These are phyloP conservation scores for Bucco capensis DNA, from an alignment of 2,113 vertebrate species.

Conservation along the genomic window DNA sequence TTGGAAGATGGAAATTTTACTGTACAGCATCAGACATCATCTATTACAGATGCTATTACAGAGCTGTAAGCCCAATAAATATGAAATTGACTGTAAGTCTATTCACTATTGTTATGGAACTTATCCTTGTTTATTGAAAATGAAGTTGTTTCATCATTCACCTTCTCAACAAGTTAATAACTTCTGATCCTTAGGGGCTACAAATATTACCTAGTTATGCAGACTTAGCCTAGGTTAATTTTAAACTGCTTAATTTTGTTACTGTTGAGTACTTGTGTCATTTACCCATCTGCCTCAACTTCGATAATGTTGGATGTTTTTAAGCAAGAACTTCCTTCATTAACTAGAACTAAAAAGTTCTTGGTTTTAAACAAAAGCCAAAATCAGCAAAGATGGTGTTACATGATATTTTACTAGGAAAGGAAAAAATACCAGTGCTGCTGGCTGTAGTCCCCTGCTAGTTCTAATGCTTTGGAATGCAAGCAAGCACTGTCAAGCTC, in stretches of 20 bases:
- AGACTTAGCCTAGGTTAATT: not conserved
- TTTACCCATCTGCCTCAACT: not conserved
- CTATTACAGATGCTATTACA: not conserved
- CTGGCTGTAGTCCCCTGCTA: not conserved
- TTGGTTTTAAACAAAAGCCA: not conserved
- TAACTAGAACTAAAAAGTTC: not conserved
- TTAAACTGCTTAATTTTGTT: slow-evolving; percentile 8
- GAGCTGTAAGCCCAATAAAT: not conserved
- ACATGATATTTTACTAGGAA: not conserved
- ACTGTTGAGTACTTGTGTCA: not conserved
- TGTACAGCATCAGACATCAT: not conserved
- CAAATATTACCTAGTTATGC: not conserved
- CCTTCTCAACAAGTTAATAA: not conserved
- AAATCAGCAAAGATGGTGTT: not conserved
- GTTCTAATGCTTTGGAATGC: not conserved
- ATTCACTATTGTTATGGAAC: not conserved
- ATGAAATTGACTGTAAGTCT: not conserved
- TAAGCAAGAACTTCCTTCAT: not conserved
- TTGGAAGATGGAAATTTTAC: not conserved
- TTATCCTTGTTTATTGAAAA: not conserved
- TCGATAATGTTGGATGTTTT: not conserved
- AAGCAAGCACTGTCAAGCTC: not conserved
- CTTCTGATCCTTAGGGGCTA: not conserved
- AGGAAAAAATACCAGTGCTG: not conserved
- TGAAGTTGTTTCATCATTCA: not conserved